These are phyloP conservation scores for Diadema setosum DNA, from an alignment of 35 echinoderm and acorn worm genomes.

Conservation along the genomic window DNA sequence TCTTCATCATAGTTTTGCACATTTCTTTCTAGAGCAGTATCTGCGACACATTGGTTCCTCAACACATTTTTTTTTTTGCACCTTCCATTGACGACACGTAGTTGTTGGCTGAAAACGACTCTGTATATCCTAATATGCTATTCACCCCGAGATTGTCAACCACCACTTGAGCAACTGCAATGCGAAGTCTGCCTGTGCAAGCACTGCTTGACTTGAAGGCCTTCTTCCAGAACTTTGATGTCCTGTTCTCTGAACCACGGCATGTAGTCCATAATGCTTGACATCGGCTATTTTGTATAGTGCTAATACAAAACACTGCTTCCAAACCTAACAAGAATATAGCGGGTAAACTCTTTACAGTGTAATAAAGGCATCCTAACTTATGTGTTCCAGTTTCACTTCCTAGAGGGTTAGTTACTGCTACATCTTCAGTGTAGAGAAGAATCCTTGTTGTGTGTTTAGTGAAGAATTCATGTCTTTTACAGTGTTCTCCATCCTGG, in stretches of 20 bases:
- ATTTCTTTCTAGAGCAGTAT: neutral
- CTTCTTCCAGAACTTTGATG: slow-evolving; percentile 30
- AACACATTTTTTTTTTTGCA: slow-evolving; percentile 30
- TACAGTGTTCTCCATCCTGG: slow-evolving; percentile 48
- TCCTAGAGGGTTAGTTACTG: slow-evolving; percentile 58
- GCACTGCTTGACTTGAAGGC: neutral
- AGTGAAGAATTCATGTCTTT: slow-evolving; percentile 17
- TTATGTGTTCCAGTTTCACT: slow-evolving; percentile 55
- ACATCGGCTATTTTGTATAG: slow-evolving; percentile 44
- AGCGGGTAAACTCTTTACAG: slow-evolving; percentile 30
- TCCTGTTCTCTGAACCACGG: slow-evolving; percentile 12
- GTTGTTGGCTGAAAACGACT: slow-evolving; percentile 47
- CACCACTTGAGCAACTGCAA: slow-evolving; percentile 45
- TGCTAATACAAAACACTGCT: slow-evolving; percentile 37
- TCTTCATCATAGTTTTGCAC: slow-evolving; percentile 39
- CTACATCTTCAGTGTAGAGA: slow-evolving; percentile 45
- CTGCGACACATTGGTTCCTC: neutral
- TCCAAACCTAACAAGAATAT: slow-evolving; percentile 35
- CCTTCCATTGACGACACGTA: slow-evolving; percentile 42
- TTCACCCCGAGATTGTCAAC: slow-evolving; percentile 69
- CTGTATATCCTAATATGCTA: slow-evolving; percentile 41
- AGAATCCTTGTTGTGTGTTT: neutral
- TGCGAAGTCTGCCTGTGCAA: slow-evolving; percentile 27
- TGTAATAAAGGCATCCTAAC: slow-evolving; percentile 41
- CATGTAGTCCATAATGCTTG: slow-evolving; percentile 41